A percentile compares a stretch with the other conserved stretches of the same genome.
Evolutionary conservation across 2,888 invertebrate species (phyloP).

Genomic region (Oasisia sp.): DNA sequence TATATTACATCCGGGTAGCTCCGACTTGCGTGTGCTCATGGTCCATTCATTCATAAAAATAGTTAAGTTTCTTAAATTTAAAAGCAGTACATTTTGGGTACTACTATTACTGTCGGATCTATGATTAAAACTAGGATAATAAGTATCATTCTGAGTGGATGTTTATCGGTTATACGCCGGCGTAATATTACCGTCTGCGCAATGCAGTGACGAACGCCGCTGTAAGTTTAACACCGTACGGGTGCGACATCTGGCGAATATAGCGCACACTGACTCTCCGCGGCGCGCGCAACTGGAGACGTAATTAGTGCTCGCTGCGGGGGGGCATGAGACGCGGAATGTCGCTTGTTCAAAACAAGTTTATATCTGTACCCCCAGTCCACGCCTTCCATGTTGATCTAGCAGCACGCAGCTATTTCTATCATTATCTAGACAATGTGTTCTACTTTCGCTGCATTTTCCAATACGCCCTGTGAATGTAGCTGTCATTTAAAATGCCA

Average conservation of each 20-base stretch:
- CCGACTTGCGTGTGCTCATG: too few relatives aligned
- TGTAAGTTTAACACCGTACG: not conserved
- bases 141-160: not conserved
- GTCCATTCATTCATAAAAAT: too few relatives aligned
- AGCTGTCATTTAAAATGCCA: not conserved
- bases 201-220: not conserved
- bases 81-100: not conserved
- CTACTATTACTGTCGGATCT: not conserved
- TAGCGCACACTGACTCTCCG: not conserved
- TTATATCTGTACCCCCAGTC: not conserved
- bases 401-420: not conserved
- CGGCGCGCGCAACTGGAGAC: not conserved
- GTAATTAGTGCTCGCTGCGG: not conserved
- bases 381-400: not conserved
- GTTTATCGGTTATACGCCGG: not conserved
- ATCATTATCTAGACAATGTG: not conserved
- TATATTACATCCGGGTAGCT: too few relatives aligned
- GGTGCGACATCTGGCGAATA: slow-evolving; percentile 17
- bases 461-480: not conserved
- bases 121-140: not conserved
- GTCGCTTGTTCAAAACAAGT: not conserved
- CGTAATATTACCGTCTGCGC: not conserved
- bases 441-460: not conserved
- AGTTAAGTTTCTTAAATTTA: not conserved
- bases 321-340: not conserved